These are phyloP conservation scores for Tamias sibiricus DNA, from an alignment of 2,113 vertebrate species.

Conservation along the genomic window DNA sequence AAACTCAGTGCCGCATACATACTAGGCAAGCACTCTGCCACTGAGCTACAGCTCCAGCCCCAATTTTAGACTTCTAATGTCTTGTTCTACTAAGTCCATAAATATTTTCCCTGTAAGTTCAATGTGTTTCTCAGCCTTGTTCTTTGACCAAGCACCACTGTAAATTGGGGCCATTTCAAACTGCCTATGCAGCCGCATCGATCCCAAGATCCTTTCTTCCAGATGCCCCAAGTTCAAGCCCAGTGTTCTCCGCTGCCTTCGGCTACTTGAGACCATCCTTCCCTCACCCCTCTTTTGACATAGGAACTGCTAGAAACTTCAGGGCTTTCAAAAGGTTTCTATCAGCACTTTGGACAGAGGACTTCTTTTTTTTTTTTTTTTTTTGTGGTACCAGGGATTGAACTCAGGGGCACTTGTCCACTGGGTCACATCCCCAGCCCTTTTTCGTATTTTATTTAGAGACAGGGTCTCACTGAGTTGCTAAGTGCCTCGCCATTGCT, in stretches of 20 bases:
- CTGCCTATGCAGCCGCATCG: neutral
- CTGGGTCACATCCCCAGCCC: too few relatives aligned
- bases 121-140: neutral
- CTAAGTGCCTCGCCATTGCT: too few relatives aligned
- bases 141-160: neutral
- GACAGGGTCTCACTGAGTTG: too few relatives aligned
- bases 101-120: neutral
- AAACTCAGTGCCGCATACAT: too few relatives aligned
- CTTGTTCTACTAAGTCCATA: neutral
- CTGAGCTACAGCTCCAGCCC: too few relatives aligned
- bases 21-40: too few relatives aligned
- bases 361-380: too few relatives aligned
- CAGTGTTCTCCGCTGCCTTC: neutral
- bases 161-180: neutral
- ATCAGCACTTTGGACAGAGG: neutral
- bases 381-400: too few relatives aligned
- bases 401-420: too few relatives aligned
- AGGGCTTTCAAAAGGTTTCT: neutral
- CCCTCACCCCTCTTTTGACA: neutral
- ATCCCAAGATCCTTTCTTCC: neutral
- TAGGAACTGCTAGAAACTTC: fast-evolving
- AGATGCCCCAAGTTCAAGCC: neutral
- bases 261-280: neutral
- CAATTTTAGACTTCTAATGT: neutral
- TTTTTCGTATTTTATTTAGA: too few relatives aligned